phyloP scores from a whole-genome alignment of 2,113 vertebrate genomes.

The Shinisaurus crocodilurus region DNA sequence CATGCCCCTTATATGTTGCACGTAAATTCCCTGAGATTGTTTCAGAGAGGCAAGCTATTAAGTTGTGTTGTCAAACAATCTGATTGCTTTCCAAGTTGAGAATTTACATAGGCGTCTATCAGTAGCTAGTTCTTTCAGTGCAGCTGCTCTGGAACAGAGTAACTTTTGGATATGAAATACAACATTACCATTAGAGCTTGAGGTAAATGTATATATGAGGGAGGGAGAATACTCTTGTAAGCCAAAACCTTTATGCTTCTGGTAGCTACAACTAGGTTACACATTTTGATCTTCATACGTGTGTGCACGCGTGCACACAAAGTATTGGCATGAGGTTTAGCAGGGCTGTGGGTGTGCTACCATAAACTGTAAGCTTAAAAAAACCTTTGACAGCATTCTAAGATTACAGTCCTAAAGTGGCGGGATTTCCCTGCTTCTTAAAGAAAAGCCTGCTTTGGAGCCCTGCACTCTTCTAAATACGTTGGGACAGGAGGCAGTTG shows the following conservation, averaged over 20 bases:
- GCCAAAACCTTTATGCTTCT: background rate
- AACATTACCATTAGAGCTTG: background rate
- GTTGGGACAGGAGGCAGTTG: background rate
- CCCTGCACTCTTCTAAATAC: background rate
- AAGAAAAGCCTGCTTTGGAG: background rate
- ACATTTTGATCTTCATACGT: background rate
- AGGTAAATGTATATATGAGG: background rate
- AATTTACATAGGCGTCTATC: background rate
- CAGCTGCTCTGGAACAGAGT: background rate
- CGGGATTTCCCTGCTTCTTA: background rate
- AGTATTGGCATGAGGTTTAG: background rate
- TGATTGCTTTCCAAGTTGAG: background rate
- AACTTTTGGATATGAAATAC: background rate
- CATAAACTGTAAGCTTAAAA: background rate
- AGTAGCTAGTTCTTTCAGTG: accelerated
- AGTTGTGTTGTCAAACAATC: conserved; percentile 1
- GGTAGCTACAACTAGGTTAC: background rate
- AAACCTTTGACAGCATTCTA: background rate
- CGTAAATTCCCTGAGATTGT: background rate
- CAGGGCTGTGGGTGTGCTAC: background rate
- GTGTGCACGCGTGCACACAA: background rate
- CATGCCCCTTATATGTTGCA: background rate
- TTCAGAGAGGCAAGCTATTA: conserved; percentile 8
- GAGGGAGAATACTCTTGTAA: background rate
- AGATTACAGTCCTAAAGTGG: background rate